Base-by-base conservation (phyloP, 92 coral and sea anemone genomes). In the Epizoanthus ramosus region DNA sequence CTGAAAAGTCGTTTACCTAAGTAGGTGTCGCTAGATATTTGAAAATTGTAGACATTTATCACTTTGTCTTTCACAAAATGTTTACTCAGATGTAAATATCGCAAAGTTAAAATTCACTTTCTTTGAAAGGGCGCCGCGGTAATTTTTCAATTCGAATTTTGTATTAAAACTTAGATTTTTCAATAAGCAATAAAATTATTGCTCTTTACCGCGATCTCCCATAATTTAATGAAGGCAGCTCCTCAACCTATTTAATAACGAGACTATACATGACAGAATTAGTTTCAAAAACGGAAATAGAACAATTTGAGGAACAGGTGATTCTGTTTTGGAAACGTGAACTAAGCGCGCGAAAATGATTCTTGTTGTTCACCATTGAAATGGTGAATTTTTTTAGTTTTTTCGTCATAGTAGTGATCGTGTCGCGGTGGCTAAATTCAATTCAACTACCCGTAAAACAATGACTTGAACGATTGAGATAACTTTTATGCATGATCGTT, bases 251-350 rank as follows among this genome's bases (percentile, higher is more conserved):
- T 76, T 35, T 39, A 76, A 60, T 76, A 76, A 76, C 81, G 81
- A 59, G 56, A 60, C 70, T 76, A 57, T 76, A 60, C 70, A 35
- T 61, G 61, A 39, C 47, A 61, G 81, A 76, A 76, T 76, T 76
- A 76, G 70, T 76, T 76, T 60, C 81, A 37, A 19, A 58, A 59
- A 41, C 81, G 81, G 81, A 76, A 76, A 61, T 76, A 39, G 81
- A 76, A 76, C 54, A 59, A 60, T 28, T 76, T 76, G 60, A 19
- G 22, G 57, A 61, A 60, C 81, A 76, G 81, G 81, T 76, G 81
- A 76, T 2, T 60, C 59, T 76, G 58, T 76, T 60, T 35, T 60
- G 70, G 69, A 76, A 76, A 76, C 37, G 63, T 76, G 63, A 33
- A 76, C 60, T 76, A 18, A 75, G 68, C 81, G 31, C 17, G 37